These are phyloP conservation scores for Sardina pilchardus DNA, from an alignment of 2,113 vertebrate species.

Conservation along the genomic window DNA sequence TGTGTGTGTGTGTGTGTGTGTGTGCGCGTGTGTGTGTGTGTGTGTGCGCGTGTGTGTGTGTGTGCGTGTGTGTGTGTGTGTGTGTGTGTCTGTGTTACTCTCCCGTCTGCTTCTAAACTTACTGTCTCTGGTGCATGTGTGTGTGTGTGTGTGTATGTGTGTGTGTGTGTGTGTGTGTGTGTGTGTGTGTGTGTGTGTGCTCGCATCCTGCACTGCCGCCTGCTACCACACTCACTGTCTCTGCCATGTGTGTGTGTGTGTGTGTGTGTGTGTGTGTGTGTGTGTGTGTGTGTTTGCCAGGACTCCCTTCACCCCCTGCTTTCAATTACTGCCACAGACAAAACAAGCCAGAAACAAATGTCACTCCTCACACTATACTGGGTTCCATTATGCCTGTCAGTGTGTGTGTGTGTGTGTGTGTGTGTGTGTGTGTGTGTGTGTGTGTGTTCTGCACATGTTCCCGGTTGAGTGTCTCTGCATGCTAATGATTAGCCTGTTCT, in stretches of 20 bases:
- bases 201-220: neutral
- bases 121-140: neutral
- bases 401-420: no score
- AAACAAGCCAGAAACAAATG: slow-evolving; percentile 52
- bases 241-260: neutral
- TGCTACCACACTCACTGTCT: no score
- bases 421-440: slow-evolving; percentile 12
- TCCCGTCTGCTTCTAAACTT: no score
- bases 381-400: slow-evolving; percentile 26
- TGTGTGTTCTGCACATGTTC: slow-evolving; percentile 16
- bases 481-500: slow-evolving; percentile 24
- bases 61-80: no score
- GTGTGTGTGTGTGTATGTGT: no score
- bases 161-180: no score
- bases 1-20: neutral
- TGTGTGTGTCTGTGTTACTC: neutral
- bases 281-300: no score
- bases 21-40: neutral
- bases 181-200: no score
- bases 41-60: neutral
- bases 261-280: no score
- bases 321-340: slow-evolving; percentile 48
- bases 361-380: slow-evolving; percentile 38
- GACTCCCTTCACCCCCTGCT: slow-evolving; percentile 34
- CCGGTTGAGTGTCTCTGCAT: slow-evolving; percentile 28